These are phyloP conservation scores for Drepana falcataria DNA, from an alignment of 2,888 invertebrate genomes.

Conservation along the genomic window DNA sequence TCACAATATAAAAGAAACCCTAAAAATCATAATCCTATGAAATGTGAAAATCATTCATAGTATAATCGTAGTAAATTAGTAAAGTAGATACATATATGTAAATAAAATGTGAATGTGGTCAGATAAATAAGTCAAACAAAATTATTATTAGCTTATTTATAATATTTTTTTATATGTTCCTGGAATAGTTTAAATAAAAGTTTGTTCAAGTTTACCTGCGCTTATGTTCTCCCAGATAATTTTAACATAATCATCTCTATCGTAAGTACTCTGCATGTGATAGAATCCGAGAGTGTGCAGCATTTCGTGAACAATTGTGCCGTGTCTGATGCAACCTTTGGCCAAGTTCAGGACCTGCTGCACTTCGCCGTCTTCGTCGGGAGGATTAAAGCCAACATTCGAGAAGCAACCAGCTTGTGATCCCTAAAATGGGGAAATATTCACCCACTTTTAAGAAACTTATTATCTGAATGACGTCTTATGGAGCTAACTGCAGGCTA, in stretches of 20 bases:
- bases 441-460: background rate
- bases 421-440: slow-evolving; percentile 81
- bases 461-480: background rate
- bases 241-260: slow-evolving; percentile 86
- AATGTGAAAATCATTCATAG: too few relatives aligned
- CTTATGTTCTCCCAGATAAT: slow-evolving; percentile 86
- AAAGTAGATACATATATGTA: too few relatives aligned
- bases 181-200: background rate
- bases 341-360: slow-evolving; percentile 74
- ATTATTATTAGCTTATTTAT: too few relatives aligned
- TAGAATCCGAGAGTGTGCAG: slow-evolving; percentile 89
- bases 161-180: too few relatives aligned
- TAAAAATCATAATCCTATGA: too few relatives aligned
- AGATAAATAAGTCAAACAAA: too few relatives aligned
- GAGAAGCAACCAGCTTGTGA: slow-evolving; percentile 77
- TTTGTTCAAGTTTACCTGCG: slow-evolving; percentile 55
- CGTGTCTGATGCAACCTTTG: slow-evolving; percentile 77
- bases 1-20: too few relatives aligned
- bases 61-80: too few relatives aligned
- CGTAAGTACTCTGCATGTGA: slow-evolving; percentile 89
- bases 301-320: slow-evolving; percentile 87
- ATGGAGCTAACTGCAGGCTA: too few relatives aligned
- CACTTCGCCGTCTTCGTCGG: slow-evolving; percentile 36
- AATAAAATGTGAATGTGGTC: too few relatives aligned
- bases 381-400: slow-evolving; percentile 52